Percentiles rank a stretch among this genome's conserved stretches.
phyloP scores from a whole-genome alignment of 1,140 invertebrate genomes.

The Drosophila malerkotliana region DNA sequence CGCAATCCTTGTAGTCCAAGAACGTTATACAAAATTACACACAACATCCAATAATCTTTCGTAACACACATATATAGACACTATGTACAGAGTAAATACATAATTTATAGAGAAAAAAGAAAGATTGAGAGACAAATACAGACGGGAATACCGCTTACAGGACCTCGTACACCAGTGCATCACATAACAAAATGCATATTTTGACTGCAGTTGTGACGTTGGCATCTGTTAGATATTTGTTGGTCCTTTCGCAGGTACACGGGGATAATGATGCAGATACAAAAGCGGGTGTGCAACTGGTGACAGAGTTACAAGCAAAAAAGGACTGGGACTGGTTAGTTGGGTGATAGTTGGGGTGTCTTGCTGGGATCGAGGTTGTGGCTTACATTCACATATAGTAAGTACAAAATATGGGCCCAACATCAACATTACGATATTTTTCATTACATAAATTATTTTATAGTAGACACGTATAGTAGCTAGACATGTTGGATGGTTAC shows the following conservation, averaged over 20 bases:
- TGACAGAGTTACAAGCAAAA: slow-evolving; percentile 46
- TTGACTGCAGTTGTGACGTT: slow-evolving; percentile 34
- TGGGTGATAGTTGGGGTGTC: slow-evolving; percentile 17
- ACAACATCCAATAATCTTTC: slow-evolving; percentile 16
- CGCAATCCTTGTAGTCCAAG: not conserved
- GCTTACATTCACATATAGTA: slow-evolving; percentile 54
- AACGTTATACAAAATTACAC: slow-evolving; percentile 7
- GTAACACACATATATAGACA: slow-evolving; percentile 26
- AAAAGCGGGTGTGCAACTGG: slow-evolving; percentile 50
- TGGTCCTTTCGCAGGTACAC: slow-evolving; percentile 13
- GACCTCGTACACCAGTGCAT: slow-evolving; percentile 22
- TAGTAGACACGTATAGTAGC: slow-evolving; percentile 82
- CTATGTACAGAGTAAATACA: slow-evolving; percentile 52
- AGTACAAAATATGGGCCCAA: slow-evolving; percentile 79
- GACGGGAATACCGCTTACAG: slow-evolving; percentile 36
- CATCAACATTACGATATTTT: slow-evolving; percentile 84
- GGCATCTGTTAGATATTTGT: slow-evolving; percentile 19
- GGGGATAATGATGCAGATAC: slow-evolving; percentile 21
- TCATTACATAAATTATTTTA: slow-evolving; percentile 84
- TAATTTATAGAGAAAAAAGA: slow-evolving; percentile 14
- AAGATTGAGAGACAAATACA: slow-evolving; percentile 20
- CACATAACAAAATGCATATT: slow-evolving; percentile 34
- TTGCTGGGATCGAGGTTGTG: slow-evolving; percentile 51
- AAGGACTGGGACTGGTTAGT: slow-evolving; percentile 26
- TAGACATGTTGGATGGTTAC: slow-evolving; percentile 78